Evolutionary conservation across 1,140 invertebrate genomes (phyloP).

Genomic region (Drosophila azteca): DNA sequence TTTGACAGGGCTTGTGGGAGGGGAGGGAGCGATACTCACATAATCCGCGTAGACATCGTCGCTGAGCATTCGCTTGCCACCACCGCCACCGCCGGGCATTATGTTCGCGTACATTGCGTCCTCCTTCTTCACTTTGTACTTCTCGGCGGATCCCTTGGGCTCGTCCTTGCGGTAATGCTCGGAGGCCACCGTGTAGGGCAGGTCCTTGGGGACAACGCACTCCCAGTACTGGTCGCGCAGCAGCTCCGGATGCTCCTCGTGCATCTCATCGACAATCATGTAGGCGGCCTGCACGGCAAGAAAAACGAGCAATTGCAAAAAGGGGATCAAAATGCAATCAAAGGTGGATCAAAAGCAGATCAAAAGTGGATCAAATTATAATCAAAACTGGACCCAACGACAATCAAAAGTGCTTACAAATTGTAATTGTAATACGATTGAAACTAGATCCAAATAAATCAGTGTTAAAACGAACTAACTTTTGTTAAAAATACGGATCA

Average conservation of each 20-base stretch:
- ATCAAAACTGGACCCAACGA: too few species aligned
- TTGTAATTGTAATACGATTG: too few species aligned
- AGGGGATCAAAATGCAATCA: background rate
- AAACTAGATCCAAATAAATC: too few species aligned
- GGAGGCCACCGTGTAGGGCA: conserved; percentile 93
- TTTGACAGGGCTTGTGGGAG: too few species aligned
- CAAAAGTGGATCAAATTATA: too few species aligned
- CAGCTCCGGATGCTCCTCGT: conserved; percentile 94
- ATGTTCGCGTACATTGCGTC: conserved; percentile 92
- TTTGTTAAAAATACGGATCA: too few species aligned
- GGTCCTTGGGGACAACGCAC: conserved; percentile 93
- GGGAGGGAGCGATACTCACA: conserved; percentile 87
- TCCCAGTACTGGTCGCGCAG: conserved; percentile 95
- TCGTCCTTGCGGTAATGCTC: conserved; percentile 92
- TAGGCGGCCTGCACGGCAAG: conserved; percentile 90
- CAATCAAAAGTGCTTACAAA: too few species aligned
- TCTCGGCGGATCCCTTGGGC: conserved; percentile 92
- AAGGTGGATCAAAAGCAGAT: too few species aligned
- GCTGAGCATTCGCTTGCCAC: conserved; percentile 85
- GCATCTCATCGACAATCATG: conserved; percentile 96
- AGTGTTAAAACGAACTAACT: too few species aligned
- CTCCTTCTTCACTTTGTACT: conserved; percentile 92
- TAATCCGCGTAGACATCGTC: conserved; percentile 94
- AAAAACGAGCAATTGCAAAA: conserved; percentile 5
- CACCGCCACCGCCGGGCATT: conserved; percentile 83